phyloP scores from a whole-genome alignment of 2,888 invertebrate genomes.

The Drosophila seclusa region DNA sequence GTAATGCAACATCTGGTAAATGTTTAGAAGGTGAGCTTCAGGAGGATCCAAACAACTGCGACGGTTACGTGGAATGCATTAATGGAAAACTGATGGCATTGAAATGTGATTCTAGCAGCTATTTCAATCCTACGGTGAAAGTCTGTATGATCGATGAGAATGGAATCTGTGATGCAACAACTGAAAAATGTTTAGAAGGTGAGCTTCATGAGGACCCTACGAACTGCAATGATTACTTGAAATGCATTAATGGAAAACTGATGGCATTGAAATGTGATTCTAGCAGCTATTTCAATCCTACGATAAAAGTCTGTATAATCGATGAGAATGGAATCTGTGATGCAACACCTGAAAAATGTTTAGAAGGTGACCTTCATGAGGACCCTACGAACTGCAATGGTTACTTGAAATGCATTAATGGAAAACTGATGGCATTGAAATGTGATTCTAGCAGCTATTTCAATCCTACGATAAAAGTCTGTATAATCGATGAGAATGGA shows the following conservation, averaged over 20 bases:
- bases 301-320: too few species aligned
- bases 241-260: conserved; percentile 17
- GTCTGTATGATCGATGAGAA: conserved; percentile 18
- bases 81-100: not conserved
- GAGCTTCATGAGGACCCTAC: conserved; percentile 1
- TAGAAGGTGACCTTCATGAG: too few species aligned
- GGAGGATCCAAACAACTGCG: not conserved
- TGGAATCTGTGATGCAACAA: not conserved
- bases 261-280: too few species aligned
- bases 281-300: not conserved
- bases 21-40: not conserved
- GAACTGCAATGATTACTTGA: not conserved
- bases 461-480: conserved; percentile 11
- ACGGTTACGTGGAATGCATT: conserved; percentile 17
- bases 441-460: conserved; percentile 47
- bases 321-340: too few species aligned
- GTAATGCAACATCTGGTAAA: not conserved
- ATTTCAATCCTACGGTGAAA: conserved; percentile 6
- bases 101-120: conserved; percentile 10
- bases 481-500: conserved; percentile 33
- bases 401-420: not conserved
- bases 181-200: conserved; percentile 4
- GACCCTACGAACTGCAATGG: fast-evolving
- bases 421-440: not conserved
- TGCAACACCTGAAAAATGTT: too few species aligned